Base-by-base conservation (phyloP, 2,888 invertebrate genomes). In the Lucinisca nassula region DNA sequence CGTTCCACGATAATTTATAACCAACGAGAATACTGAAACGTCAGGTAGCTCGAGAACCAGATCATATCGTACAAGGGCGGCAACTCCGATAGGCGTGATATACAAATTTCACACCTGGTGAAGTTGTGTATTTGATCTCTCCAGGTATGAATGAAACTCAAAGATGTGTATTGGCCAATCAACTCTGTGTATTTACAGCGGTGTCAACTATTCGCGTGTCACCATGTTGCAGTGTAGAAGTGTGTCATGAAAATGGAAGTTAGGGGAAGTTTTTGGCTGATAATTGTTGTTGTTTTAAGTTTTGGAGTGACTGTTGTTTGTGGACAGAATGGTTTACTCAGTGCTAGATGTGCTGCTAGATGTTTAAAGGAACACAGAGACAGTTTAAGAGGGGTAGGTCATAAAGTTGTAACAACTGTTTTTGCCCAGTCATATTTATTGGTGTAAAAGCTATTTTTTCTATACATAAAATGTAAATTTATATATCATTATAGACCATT, bases 241-340 rank as follows among this genome's bases (percentile, higher is more conserved):
- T 67, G 67, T 67, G 35, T 12, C 35, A 32, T 6, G 30, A 67
- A 24, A 40, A 45, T 38, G 30, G 73, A n/a, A 38, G 45, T 14
- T 6, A 58, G 17, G 24, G n/a, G 84, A 83, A 87, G 84, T 83
- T 88, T 88, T 88, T 84, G 82, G 58, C 75, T 87, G n/a, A 85
- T 85, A 38, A 86, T 86, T 49, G 88, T 90, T 24, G 88, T 90
- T 35, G 88, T 90, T 88, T 85, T 90, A 79, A 84, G 90, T 90
- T 90, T 90, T 61, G 90, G 90, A 45, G 90, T 88, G 27, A 85
- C 90, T 37, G 81, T 90, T 0, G 76, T 90, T 61, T 86, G 88
- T 37, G 90, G 90, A 84, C 88, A 88, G 74, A 90, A 90, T 85
- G 90, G 90, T 61, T 82, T 90, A 80, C 83, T 90, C 51, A 90